These are phyloP conservation scores for Abscondita cerata DNA, from an alignment of 2,888 invertebrate genomes.

Conservation along the genomic window DNA sequence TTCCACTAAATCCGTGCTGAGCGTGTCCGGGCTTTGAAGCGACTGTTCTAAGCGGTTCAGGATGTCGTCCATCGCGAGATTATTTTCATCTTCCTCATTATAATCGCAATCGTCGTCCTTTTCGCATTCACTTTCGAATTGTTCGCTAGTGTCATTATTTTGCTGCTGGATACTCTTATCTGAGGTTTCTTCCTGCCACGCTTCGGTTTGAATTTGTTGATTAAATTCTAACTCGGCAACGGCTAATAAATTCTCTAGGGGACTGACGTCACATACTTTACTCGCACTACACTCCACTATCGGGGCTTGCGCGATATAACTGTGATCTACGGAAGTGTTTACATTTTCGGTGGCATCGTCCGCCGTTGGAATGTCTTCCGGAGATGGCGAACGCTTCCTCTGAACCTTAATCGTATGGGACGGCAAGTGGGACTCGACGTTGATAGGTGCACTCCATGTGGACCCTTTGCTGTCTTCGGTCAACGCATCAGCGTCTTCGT, in stretches of 20 bases:
- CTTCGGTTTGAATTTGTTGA: constrained; percentile 61
- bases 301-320: constrained; percentile 50
- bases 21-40: constrained; percentile 57
- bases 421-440: constrained; percentile 68
- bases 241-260: constrained; percentile 68
- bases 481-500: constrained; percentile 47
- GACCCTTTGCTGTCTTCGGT: constrained; percentile 39
- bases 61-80: constrained; percentile 64
- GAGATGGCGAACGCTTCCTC: constrained; percentile 54
- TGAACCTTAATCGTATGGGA: constrained; percentile 67
- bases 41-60: constrained; percentile 70
- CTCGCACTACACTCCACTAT: constrained; percentile 57
- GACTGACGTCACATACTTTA: constrained; percentile 58
- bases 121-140: constrained; percentile 38
- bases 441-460: constrained; percentile 58
- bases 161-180: constrained; percentile 12
- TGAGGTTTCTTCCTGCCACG: constrained; percentile 47
- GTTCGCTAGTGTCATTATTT: constrained; percentile 14
- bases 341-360: constrained; percentile 45
- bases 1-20: constrained; percentile 18
- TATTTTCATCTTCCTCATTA: constrained; percentile 57
- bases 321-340: constrained; percentile 54
- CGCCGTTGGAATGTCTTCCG: constrained; percentile 41
- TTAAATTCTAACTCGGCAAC: constrained; percentile 71
- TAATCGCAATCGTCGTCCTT: constrained; percentile 57